Evolutionary conservation across 2,113 vertebrate genomes (phyloP), one percentile per base, ranked within the genome.

Genomic region (Grallaria varia): DNA sequence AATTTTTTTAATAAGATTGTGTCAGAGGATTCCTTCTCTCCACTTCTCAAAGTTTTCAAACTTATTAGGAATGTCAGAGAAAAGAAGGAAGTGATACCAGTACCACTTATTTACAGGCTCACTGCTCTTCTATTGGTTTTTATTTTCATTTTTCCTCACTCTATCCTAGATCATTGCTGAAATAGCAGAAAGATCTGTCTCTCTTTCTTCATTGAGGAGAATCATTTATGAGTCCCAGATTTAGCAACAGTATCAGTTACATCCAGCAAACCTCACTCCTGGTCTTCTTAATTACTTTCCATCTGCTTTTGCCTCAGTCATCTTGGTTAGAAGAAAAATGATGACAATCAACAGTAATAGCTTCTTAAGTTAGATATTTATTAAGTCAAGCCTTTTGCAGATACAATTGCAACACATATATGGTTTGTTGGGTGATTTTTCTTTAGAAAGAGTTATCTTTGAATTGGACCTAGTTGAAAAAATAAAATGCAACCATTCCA

Each of bases 241-340:
- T 97, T 94, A 96, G 95, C 94, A 97, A 94, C 60, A 94, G 95
- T 97, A 97, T 98, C 97, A 73, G 84, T 98, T 98, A 96, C 96
- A 97, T 71, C 42, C 91, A 97, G 90, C 73, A 97, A 97, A 94
- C 96, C 80, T 97, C 93, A 66, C 66, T 97, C 91, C 91, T 72
- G 30, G 49, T 97, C 89, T 97, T 98, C 97, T 97, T 97, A 98
- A 98, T 97, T 97, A 96, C 93, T 97, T 98, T 98, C 97, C 97
- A 97, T 95, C 95, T 97, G 95, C 62, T 96, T 96, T 95, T 95
- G 85, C 95, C 93, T 95, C 73, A 86, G 90, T 96, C 96, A 90
- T 95, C 73, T 93, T 93, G 90, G 87, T 96, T 94, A 93, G 72
- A 69, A 97, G 95, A 95, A 95, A 93, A 93, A 95, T 76, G 80